phyloP scores from a whole-genome alignment of 2,888 invertebrate species.

The Cylindroiulus punctatus region DNA sequence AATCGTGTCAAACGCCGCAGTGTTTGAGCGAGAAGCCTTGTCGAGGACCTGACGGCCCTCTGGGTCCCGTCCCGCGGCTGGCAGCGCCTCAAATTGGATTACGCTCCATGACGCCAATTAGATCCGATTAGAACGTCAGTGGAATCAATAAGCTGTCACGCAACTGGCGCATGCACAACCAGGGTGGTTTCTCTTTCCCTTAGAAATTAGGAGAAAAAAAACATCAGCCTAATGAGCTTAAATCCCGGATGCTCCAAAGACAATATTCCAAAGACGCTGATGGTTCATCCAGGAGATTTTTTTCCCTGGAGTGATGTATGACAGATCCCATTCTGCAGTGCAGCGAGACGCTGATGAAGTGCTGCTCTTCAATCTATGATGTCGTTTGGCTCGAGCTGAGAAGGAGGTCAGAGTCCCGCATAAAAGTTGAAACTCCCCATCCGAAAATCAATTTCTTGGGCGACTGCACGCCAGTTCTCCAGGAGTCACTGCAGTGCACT shows the following conservation, averaged over 20 bases:
- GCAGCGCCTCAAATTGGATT: background rate
- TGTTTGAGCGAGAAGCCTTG: background rate
- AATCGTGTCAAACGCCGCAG: background rate
- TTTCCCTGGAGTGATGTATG: too few species aligned
- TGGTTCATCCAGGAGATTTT: too few species aligned
- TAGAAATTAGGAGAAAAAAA: background rate
- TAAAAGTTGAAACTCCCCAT: too few species aligned
- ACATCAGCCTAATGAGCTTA: background rate
- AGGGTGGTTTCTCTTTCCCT: background rate
- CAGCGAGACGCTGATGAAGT: too few species aligned
- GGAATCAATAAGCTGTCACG: slow-evolving; percentile 14
- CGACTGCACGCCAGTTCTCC: too few species aligned
- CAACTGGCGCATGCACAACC: background rate
- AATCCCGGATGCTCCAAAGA: background rate
- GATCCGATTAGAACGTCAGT: slow-evolving; percentile 1
- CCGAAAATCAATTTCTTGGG: too few species aligned
- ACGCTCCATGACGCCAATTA: background rate
- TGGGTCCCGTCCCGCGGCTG: background rate
- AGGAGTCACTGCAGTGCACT: too few species aligned
- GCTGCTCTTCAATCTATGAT: too few species aligned
- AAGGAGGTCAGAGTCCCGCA: too few species aligned
- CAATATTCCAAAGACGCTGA: background rate
- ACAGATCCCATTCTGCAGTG: too few species aligned
- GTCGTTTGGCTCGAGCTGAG: too few species aligned
- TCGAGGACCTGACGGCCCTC: background rate